Conservation (phyloP, 2,113 vertebrate genomes). For the Salminus brasiliensis region DNA sequence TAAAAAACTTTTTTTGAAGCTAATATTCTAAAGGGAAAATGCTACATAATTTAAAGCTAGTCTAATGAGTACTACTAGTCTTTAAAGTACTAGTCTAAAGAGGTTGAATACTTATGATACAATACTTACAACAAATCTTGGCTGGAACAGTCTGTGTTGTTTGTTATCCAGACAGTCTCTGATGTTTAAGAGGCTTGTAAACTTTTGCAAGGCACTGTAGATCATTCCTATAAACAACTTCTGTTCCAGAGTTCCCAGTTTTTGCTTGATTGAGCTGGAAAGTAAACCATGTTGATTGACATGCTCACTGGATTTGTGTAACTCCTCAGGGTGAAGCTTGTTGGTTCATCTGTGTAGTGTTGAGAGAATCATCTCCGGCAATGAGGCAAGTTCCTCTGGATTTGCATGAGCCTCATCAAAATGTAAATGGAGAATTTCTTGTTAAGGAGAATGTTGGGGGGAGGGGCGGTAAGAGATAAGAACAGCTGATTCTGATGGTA, state of each 20-base stretch:
- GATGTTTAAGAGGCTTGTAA: too few species aligned
- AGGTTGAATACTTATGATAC: too few species aligned
- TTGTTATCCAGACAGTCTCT: too few species aligned
- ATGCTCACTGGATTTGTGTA: conserved; percentile 52
- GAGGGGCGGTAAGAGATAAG: conserved; percentile 31
- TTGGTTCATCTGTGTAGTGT: conserved; percentile 48
- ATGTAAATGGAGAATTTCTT: conserved; percentile 68
- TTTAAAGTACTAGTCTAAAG: too few species aligned
- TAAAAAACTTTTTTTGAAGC: too few species aligned
- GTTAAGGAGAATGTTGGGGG: conserved; percentile 24
- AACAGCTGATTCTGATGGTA: conserved; percentile 45
- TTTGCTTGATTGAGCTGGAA: conserved; percentile 33
- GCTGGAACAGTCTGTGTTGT: too few species aligned
- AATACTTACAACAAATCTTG: too few species aligned
- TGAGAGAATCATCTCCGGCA: conserved; percentile 45
- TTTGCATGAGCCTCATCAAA: conserved; percentile 69
- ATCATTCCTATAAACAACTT: background rate
- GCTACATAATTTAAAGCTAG: too few species aligned
- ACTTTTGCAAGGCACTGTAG: too few species aligned
- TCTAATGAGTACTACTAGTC: too few species aligned
- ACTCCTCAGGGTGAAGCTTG: conserved; percentile 55
- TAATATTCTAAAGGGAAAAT: too few species aligned
- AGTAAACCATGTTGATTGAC: conserved; percentile 55
- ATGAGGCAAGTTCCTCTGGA: conserved; percentile 52
- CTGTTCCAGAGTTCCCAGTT: background rate